phyloP scores from a whole-genome alignment of 2,888 invertebrate species.

The Callinectes sapidus region DNA sequence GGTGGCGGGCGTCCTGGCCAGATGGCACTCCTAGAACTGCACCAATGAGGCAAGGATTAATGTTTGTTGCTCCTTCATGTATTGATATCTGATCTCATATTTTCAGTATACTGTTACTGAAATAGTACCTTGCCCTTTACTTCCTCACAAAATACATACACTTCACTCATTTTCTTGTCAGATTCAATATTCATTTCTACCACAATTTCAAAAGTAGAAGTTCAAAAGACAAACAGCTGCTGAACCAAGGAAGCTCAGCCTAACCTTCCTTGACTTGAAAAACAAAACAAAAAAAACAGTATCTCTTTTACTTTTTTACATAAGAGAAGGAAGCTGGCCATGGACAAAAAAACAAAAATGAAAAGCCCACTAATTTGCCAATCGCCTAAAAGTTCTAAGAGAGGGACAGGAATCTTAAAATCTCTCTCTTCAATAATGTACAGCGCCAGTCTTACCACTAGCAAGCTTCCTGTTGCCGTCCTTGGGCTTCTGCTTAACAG shows the following conservation, averaged over 20 bases:
- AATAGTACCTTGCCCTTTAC: background rate
- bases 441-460: constrained; percentile 73
- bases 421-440: no score
- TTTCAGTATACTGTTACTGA: background rate
- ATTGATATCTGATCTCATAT: background rate
- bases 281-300: background rate
- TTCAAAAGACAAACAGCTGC: background rate
- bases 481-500: constrained; percentile 73
- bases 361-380: no score
- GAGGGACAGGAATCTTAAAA: no score
- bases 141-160: background rate
- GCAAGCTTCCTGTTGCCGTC: constrained; percentile 73
- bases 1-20: constrained; percentile 75
- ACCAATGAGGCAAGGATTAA: background rate
- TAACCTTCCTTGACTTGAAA: background rate
- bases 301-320: no score
- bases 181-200: background rate
- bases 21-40: constrained; percentile 60
- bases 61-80: background rate
- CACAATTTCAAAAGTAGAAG: no score
- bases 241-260: background rate
- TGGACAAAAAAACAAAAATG: no score
- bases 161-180: background rate
- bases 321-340: no score
- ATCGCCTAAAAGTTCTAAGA: no score